Evolutionary conservation across 2,113 vertebrate genomes (phyloP).

Genomic region (Kobus ellipsiprymnus): DNA sequence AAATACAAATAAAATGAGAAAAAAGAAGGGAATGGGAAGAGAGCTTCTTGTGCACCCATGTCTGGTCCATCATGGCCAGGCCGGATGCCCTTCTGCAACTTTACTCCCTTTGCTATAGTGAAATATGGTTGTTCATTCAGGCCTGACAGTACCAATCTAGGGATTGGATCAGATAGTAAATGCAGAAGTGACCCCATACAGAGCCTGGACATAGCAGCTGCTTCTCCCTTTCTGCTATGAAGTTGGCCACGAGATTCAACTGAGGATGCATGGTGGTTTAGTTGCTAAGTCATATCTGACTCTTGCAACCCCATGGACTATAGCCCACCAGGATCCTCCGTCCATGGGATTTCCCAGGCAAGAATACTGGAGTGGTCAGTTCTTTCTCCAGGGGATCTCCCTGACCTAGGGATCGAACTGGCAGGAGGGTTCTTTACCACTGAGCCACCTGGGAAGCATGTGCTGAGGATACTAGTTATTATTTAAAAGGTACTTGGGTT

Average conservation of each 20-base stretch:
- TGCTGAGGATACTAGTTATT: neutral
- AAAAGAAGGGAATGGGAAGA: neutral
- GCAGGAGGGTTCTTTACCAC: neutral
- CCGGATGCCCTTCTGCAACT: neutral
- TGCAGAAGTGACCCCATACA: fast-evolving
- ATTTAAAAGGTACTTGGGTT: neutral
- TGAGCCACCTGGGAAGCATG: neutral
- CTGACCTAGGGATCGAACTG: neutral
- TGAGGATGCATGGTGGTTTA: neutral
- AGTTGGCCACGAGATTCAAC: neutral
- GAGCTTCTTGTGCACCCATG: neutral
- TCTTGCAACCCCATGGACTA: neutral
- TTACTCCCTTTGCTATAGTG: neutral
- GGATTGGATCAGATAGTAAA: neutral
- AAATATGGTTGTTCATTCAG: neutral
- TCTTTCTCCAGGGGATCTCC: neutral
- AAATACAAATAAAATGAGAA: neutral
- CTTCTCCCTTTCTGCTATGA: neutral
- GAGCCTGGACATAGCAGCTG: neutral
- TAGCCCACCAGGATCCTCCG: neutral
- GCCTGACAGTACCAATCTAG: neutral
- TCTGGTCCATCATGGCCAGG: neutral
- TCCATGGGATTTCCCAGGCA: neutral
- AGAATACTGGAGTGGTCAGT: neutral
- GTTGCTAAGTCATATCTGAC: neutral